Evolutionary conservation across 2,888 invertebrate species (phyloP).

Genomic region (Scotopteryx bipunctaria): DNA sequence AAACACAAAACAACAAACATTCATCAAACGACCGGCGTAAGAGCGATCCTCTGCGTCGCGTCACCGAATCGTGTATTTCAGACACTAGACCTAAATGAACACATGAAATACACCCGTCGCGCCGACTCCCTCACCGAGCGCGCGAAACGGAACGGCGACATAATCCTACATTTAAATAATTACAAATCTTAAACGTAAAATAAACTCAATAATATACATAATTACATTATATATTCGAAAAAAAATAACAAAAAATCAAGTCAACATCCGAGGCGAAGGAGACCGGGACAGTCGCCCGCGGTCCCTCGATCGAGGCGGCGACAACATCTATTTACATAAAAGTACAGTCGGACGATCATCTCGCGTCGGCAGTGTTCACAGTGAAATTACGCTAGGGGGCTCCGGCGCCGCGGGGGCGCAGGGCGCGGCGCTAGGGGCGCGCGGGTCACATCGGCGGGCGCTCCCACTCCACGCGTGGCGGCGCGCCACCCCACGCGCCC

Average conservation of each 20-base stretch:
- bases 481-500: slow-evolving; percentile 79
- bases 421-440: slow-evolving; percentile 53
- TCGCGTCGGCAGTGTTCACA: slow-evolving; percentile 33
- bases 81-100: slow-evolving; percentile 81
- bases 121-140: slow-evolving; percentile 50
- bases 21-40: slow-evolving; percentile 67
- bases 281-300: slow-evolving; percentile 23
- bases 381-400: slow-evolving; percentile 41
- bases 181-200: slow-evolving; percentile 78
- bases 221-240: slow-evolving; percentile 82
- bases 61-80: slow-evolving; percentile 71
- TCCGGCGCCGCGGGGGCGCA: slow-evolving; percentile 35
- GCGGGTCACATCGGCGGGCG: slow-evolving; percentile 77
- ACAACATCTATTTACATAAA: slow-evolving; percentile 43
- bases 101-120: slow-evolving; percentile 79
- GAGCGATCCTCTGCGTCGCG: slow-evolving; percentile 62
- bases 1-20: slow-evolving; percentile 80
- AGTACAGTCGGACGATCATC: slow-evolving; percentile 29
- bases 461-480: slow-evolving; percentile 78
- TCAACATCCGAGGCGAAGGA: slow-evolving; percentile 47
- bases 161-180: slow-evolving; percentile 75
- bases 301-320: slow-evolving; percentile 43
- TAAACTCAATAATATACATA: slow-evolving; percentile 83
- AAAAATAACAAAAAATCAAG: slow-evolving; percentile 61
- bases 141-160: slow-evolving; percentile 60